phyloP scores from a whole-genome alignment of 2,888 invertebrate species.

The Elgonia sp. region DNA sequence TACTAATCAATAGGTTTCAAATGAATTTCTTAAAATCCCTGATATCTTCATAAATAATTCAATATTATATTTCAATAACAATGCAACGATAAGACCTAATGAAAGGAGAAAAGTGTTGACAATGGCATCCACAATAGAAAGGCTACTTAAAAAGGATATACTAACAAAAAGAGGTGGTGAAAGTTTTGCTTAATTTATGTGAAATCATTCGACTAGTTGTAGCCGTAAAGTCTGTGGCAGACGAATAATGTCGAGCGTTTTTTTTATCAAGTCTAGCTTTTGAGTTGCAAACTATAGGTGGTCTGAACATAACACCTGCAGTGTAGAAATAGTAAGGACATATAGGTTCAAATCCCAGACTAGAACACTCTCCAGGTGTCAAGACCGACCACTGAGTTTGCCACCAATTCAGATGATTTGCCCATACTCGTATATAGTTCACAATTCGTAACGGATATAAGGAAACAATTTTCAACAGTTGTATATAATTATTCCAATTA shows the following conservation, averaged over 20 bases:
- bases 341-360: constrained; percentile 48
- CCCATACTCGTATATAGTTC: constrained; percentile 14
- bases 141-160: constrained; percentile 30
- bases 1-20: no score
- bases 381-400: constrained; percentile 72
- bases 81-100: constrained; percentile 16
- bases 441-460: constrained; percentile 58
- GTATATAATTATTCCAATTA: constrained; percentile 56
- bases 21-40: no score
- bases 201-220: constrained; percentile 82
- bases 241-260: constrained; percentile 81
- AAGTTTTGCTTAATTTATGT: constrained; percentile 84
- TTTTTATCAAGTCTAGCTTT: constrained; percentile 81
- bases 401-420: constrained; percentile 64
- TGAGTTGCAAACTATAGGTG: constrained; percentile 72
- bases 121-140: constrained; percentile 6
- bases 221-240: constrained; percentile 76
- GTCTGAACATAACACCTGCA: constrained; percentile 73
- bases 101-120: constrained; percentile 23
- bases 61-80: constrained; percentile 37
- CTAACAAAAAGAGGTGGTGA: constrained; percentile 45
- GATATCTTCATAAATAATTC: constrained; percentile 44
- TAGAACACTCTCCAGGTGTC: constrained; percentile 73
- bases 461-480: constrained; percentile 46
- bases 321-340: constrained; percentile 61